A percentile compares a stretch with the other conserved stretches of the same genome.
These are phyloP conservation scores for Oreochromis spilurus DNA, from an alignment of 2,113 vertebrate genomes.

Conservation along the genomic window DNA sequence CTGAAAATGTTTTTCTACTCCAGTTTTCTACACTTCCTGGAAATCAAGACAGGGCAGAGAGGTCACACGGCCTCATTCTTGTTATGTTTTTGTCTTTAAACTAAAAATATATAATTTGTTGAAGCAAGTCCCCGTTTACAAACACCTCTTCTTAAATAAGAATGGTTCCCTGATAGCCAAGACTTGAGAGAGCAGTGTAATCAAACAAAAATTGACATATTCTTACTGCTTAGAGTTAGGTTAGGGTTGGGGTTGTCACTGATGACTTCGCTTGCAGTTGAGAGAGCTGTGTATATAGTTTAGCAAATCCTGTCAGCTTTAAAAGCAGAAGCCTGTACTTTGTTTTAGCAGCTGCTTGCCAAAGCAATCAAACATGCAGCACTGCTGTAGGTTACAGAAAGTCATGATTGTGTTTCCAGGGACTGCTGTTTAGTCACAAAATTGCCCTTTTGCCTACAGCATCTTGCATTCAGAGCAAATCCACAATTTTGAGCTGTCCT, in stretches of 20 bases:
- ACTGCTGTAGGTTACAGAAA: background rate
- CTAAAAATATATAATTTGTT: no score
- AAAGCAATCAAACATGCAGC: no score
- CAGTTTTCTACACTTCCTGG: background rate
- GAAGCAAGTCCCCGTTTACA: no score
- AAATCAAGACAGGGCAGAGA: background rate
- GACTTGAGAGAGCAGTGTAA: no score
- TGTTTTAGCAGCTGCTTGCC: background rate
- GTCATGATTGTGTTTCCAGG: background rate
- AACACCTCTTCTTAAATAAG: no score
- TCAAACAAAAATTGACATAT: no score
- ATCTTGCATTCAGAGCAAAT: background rate
- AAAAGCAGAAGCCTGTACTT: background rate
- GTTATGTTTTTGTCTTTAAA: background rate
- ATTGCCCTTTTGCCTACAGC: background rate
- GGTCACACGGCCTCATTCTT: background rate
- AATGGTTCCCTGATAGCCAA: no score
- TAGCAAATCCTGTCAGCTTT: background rate
- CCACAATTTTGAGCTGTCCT: background rate
- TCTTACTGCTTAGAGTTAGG: no score
- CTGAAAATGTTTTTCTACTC: background rate
- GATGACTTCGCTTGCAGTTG: fast-evolving
- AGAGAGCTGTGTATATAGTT: background rate
- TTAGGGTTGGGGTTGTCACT: background rate
- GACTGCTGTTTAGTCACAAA: background rate